These are phyloP conservation scores for Sphaeridia pumilis DNA, from an alignment of 2,888 invertebrate genomes.

Conservation along the genomic window DNA sequence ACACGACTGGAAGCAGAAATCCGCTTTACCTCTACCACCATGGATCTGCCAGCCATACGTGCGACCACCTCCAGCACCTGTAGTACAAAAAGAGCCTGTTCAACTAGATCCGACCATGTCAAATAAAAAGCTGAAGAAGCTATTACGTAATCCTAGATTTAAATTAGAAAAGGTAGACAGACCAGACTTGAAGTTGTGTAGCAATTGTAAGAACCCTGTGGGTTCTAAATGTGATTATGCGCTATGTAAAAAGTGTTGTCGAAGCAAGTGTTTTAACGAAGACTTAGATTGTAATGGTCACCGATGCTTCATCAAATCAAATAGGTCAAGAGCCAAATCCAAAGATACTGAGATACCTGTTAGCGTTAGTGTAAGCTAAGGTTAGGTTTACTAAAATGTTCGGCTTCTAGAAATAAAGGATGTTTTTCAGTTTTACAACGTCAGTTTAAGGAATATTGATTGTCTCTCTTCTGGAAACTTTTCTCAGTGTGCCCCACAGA, in stretches of 20 bases:
- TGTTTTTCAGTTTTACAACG: no score
- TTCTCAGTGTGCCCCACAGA: no score
- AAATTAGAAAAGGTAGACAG: conserved; percentile 40
- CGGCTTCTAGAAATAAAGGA: no score
- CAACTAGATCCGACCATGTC: conserved; percentile 56
- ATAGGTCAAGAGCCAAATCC: conserved; percentile 48
- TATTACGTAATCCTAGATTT: conserved; percentile 21
- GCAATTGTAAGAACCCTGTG: conserved; percentile 42
- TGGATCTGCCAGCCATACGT: conserved; percentile 92
- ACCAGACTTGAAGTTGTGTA: conserved; percentile 16
- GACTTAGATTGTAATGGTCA: conserved; percentile 71
- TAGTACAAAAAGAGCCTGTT: conserved; percentile 30
- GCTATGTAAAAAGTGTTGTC: conserved; percentile 76
- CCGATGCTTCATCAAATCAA: conserved; percentile 57
- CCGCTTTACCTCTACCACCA: conserved; percentile 59
- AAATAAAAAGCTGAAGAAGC: conserved; percentile 42
- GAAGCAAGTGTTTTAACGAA: conserved; percentile 64
- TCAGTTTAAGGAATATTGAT: no score
- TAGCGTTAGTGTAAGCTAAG: no score
- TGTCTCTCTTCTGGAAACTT: no score
- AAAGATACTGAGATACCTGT: neutral
- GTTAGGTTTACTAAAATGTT: no score
- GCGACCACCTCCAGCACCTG: conserved; percentile 53
- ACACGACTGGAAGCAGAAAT: conserved; percentile 14
- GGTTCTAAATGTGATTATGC: conserved; percentile 70